Conservation (phyloP, 2,113 vertebrate species). For the Zootoca vivipara region DNA sequence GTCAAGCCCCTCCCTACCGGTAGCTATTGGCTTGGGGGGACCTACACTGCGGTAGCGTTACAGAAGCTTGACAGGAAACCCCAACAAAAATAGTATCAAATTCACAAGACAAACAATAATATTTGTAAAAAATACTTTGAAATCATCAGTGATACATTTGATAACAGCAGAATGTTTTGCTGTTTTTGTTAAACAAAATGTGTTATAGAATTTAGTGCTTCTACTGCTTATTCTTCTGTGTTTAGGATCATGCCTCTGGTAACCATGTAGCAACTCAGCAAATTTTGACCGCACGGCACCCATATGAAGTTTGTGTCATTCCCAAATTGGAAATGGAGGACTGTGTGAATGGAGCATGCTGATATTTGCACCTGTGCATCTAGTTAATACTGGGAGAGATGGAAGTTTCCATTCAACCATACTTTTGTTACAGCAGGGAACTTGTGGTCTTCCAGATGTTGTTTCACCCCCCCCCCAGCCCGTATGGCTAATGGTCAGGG, state of each 20-base stretch:
- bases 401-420: background rate
- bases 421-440: background rate
- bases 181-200: background rate
- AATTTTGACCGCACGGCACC: background rate
- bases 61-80: background rate
- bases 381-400: background rate
- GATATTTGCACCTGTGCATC: background rate
- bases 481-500: too few relatives aligned
- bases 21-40: background rate
- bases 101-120: background rate
- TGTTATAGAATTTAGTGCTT: background rate
- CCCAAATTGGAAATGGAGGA: background rate
- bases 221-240: background rate
- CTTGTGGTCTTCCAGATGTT: too few relatives aligned
- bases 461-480: too few relatives aligned
- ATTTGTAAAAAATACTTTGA: background rate
- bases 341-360: background rate
- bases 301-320: too few relatives aligned
- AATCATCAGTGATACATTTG: background rate
- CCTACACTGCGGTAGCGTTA: background rate
- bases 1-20: background rate
- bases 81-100: background rate
- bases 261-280: background rate
- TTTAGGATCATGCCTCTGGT: background rate
- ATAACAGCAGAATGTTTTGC: background rate